phyloP scores from a whole-genome alignment of 2,888 invertebrate genomes.

The Heteromurus nitidus region DNA sequence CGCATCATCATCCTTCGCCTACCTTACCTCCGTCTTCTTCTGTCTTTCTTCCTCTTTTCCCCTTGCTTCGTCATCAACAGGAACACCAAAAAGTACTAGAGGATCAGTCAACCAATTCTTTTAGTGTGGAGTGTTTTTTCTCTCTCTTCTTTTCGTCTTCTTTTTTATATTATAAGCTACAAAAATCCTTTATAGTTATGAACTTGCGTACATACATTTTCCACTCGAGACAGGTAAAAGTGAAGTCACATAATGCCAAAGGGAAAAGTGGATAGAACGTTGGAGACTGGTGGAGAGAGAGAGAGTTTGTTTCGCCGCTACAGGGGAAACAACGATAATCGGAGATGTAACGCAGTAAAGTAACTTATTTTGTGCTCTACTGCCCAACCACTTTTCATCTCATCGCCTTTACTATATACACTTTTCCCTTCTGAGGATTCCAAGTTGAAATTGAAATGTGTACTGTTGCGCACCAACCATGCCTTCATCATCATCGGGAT shows the following conservation, averaged over 20 bases:
- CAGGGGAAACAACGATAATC: constrained; percentile 14
- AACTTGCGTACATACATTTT: neutral
- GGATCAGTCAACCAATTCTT: neutral
- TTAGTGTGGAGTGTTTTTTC: no score
- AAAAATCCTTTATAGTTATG: neutral
- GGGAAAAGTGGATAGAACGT: no score
- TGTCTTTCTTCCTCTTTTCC: neutral
- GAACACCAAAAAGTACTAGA: no score
- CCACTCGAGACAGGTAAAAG: no score
- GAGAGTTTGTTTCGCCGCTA: neutral
- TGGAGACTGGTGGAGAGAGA: no score
- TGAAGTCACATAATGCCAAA: no score
- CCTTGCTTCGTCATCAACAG: neutral
- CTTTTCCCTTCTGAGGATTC: no score
- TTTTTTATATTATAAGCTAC: no score
- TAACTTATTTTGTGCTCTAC: constrained; percentile 51
- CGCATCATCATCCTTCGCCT: constrained; percentile 20
- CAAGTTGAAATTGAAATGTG: no score
- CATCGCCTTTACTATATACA: constrained; percentile 53
- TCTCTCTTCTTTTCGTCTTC: no score
- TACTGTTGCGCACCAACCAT: no score
- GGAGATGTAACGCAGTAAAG: constrained; percentile 38
- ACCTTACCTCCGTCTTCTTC: constrained; percentile 9
- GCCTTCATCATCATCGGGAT: no score
- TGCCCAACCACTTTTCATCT: constrained; percentile 52